Conservation (phyloP, 1,140 invertebrate genomes). For the Drosophila sp. region DNA sequence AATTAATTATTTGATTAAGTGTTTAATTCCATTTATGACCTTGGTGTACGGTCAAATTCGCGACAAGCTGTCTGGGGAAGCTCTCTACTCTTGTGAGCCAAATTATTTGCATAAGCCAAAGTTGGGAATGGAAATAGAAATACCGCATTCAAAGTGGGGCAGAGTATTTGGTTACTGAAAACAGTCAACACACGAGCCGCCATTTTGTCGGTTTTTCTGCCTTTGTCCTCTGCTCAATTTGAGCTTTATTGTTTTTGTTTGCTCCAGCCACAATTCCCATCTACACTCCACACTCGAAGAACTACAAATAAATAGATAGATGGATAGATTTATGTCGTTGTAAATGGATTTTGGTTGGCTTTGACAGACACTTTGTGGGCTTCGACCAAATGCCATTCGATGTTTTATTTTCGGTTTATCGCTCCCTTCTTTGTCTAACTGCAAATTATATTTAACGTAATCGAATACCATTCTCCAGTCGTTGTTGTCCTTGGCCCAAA, state of each 20-base stretch:
- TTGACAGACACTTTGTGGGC: constrained; percentile 52
- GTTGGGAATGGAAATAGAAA: constrained; percentile 20
- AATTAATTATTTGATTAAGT: constrained; percentile 27
- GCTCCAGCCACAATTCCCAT: not conserved
- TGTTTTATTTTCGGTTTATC: constrained; percentile 23
- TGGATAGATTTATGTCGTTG: constrained; percentile 38
- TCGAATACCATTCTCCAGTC: constrained; percentile 52
- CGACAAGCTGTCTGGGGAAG: constrained; percentile 27
- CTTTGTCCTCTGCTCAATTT: constrained; percentile 34
- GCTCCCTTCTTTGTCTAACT: constrained; percentile 27
- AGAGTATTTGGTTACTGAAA: constrained; percentile 9
- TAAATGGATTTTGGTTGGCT: constrained; percentile 32
- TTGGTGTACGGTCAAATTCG: constrained; percentile 6
- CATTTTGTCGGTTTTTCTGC: constrained; percentile 56
- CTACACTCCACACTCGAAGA: not conserved
- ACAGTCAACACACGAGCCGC: constrained; percentile 53
- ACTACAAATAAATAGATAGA: constrained; percentile 2
- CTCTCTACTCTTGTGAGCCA: constrained; percentile 15
- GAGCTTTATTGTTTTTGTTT: constrained; percentile 67
- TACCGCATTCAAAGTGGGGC: constrained; percentile 22
- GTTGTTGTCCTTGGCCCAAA: constrained; percentile 40
- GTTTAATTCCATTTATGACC: constrained; percentile 15
- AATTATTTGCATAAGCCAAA: constrained; percentile 37
- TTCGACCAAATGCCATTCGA: constrained; percentile 28
- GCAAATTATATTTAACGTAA: constrained; percentile 71